A percentile compares a stretch with the other conserved stretches of the same genome.
Conservation (phyloP, 2,888 invertebrate species). For the Sinhomidia bicolor region DNA sequence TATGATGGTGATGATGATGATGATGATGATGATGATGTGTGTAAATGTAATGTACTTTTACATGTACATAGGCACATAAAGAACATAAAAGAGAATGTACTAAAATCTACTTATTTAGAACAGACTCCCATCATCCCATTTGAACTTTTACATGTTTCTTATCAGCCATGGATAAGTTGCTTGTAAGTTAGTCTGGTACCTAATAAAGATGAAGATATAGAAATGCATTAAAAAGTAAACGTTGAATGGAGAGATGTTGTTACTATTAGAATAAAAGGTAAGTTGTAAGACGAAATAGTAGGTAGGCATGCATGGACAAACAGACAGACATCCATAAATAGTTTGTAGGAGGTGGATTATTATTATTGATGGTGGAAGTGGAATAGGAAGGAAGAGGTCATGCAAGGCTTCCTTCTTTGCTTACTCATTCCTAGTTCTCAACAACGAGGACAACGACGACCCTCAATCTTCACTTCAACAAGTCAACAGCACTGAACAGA, state of each 20-base stretch:
- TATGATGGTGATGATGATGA: background rate
- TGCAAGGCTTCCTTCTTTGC: conserved; percentile 58
- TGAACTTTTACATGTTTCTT: conserved; percentile 34
- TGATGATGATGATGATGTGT: conserved; percentile 25
- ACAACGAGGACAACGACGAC: conserved; percentile 1
- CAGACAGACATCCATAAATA: conserved; percentile 29
- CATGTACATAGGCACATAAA: background rate
- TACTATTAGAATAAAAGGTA: background rate
- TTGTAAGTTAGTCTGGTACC: background rate
- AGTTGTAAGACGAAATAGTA: background rate
- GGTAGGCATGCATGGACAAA: conserved; percentile 23
- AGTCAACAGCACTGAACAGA: conserved; percentile 24
- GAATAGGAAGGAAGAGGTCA: conserved; percentile 70
- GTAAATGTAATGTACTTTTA: conserved; percentile 8
- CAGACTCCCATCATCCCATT: conserved; percentile 31
- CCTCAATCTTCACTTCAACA: conserved; percentile 17
- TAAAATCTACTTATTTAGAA: conserved; percentile 23
- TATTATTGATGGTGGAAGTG: conserved; percentile 52
- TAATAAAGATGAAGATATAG: background rate
- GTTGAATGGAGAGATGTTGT: too few relatives aligned
- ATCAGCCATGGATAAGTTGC: conserved; percentile 39
- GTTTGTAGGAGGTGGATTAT: conserved; percentile 46
- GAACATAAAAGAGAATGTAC: conserved; percentile 48
- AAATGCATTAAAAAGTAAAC: background rate
- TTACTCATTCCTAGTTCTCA: conserved; percentile 46